Base-by-base conservation (phyloP, 2,888 invertebrate genomes). In the Clusia tigrina region DNA sequence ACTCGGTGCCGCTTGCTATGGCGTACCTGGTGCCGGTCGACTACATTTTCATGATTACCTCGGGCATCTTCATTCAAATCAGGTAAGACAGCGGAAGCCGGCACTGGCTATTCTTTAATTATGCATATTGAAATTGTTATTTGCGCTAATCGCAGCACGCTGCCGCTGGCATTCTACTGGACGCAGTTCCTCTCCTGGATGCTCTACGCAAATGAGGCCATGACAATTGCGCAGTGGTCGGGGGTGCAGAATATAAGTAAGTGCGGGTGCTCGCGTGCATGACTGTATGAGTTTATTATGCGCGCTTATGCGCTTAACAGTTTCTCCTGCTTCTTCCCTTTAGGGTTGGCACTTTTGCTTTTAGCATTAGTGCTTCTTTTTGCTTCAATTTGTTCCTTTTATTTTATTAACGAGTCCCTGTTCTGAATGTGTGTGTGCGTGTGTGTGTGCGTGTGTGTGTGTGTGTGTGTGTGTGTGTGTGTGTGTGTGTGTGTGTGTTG, bases 21-120 rank as follows among this genome's bases (percentile, higher is more conserved):
- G 91, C 92, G 0, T 93, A 91, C 79, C 85, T 95, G 58, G 91
- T 95, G 66, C 94, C 95, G 0, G 91, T 95, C 74, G 94, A 95
- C 83, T 93, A 92, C 75, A 86, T 92, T 10, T 87, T 94, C 62
- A 93, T 95, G 93, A 89, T 94, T 71, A 93, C 93, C 1, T 94
- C 94, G 58, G 95, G 95, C 23, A 86, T 93, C 46, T 94, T 95
- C 78, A 86, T 94, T 54, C 92, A 91, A 84, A 86, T 95, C 67
- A 90, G 90, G 94, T 94, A 85, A 72, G 70, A 15, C 23, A 15
- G 15, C 12, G 3, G n/a, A 22, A 53, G 20, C n/a, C 9, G 15
- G 12, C 32, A 51, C 15, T 51, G 24, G 56, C 32, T 3, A 15
- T 46, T n/a, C 9, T 20, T n/a, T 54, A 10, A 54, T 54, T 54